These are phyloP conservation scores for Nemoura dubitans DNA, from an alignment of 2,888 invertebrate species.

Conservation along the genomic window DNA sequence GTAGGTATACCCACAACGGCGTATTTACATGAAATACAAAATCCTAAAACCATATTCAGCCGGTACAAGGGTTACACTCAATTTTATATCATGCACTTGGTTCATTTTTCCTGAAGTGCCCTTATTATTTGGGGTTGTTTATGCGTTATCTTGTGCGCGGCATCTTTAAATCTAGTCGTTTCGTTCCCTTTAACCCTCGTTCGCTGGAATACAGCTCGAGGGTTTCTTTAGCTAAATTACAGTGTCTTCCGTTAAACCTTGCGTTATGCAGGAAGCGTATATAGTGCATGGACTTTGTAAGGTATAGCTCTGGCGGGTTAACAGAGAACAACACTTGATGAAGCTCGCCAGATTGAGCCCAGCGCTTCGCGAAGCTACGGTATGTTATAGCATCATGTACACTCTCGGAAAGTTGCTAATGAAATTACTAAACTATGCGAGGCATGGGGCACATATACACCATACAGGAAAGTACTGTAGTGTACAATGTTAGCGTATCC, in stretches of 20 bases:
- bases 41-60: background rate
- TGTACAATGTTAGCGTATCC: background rate
- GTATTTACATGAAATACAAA: background rate
- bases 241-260: no score
- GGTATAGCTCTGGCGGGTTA: background rate
- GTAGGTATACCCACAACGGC: background rate
- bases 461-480: background rate
- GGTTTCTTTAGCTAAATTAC: no score
- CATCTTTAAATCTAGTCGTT: background rate
- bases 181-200: background rate
- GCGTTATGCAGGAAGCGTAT: background rate
- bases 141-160: background rate
- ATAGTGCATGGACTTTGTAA: background rate
- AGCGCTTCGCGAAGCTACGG: background rate
- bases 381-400: no score
- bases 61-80: background rate
- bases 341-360: background rate
- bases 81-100: no score
- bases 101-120: no score
- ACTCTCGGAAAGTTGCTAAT: slow-evolving; percentile 7
- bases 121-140: no score
- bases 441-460: background rate
- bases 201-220: background rate
- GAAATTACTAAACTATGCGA: slow-evolving; percentile 7
- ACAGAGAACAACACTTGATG: background rate